Conservation (phyloP, 2,113 vertebrate species). For the Myotis lucifugus region DNA sequence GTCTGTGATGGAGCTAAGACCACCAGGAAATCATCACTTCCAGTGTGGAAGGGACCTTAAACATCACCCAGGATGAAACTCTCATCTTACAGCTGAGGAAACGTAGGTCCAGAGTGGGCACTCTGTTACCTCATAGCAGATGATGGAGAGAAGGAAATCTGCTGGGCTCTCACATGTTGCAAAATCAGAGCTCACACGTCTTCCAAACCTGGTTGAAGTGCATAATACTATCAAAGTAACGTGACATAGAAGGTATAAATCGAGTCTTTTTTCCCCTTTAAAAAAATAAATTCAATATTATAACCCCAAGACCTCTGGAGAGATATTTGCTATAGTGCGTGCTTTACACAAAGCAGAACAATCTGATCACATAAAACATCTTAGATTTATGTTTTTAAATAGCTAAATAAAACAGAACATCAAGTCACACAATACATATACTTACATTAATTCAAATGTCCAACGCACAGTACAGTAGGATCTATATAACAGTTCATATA, state of each 20-base stretch:
- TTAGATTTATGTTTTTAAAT: conserved; percentile 54
- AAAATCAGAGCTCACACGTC: not conserved
- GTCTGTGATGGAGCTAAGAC: not conserved
- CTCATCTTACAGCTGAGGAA: not conserved
- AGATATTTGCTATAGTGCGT: not conserved
- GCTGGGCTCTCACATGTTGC: not conserved
- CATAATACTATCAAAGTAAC: not conserved
- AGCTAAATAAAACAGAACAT: conserved; percentile 55
- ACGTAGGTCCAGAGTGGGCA: not conserved
- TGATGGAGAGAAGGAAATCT: not conserved
- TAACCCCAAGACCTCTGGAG: conserved; percentile 2
- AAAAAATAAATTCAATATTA: not conserved
- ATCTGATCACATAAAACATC: conserved; percentile 26
- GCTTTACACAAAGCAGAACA: conserved; percentile 21
- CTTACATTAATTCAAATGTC: conserved; percentile 62
- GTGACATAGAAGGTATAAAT: not conserved
- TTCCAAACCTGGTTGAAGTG: not conserved
- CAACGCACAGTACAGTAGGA: conserved; percentile 1
- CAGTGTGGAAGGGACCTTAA: not conserved
- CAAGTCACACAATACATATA: conserved; percentile 52
- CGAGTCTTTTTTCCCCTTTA: not conserved
- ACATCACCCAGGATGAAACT: not conserved
- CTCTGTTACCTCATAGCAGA: not conserved
- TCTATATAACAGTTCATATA: conserved; percentile 17
- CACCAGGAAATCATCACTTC: not conserved